A percentile compares a stretch with the other conserved stretches of the same genome.
phyloP scores from a whole-genome alignment of 2,797 vertebrate species.

The Melanogrammus aeglefinus region DNA sequence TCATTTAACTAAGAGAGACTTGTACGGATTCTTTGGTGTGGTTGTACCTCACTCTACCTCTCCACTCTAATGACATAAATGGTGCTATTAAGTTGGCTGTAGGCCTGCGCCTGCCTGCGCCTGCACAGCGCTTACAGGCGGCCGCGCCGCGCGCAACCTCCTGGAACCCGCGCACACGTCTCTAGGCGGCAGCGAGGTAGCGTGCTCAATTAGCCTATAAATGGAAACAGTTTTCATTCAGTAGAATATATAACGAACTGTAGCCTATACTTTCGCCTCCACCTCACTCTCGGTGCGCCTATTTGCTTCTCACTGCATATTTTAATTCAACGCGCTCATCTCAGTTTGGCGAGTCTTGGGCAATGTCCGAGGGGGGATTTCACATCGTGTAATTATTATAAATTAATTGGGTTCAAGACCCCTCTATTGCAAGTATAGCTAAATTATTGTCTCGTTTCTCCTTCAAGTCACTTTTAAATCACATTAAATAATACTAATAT shows the following conservation, averaged over 20 bases:
- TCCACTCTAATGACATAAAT: constrained; percentile 79
- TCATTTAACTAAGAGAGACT: constrained; percentile 60
- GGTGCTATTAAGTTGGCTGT: constrained; percentile 78
- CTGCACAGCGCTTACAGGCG: constrained; percentile 67
- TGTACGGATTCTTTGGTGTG: constrained; percentile 81
- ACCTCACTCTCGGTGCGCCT: constrained; percentile 66
- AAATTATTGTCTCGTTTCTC: constrained; percentile 82
- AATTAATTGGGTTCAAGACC: constrained; percentile 95
- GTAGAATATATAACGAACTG: constrained; percentile 89
- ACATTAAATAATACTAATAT: constrained; percentile 63
- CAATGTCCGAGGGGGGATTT: constrained; percentile 73
- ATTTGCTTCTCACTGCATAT: constrained; percentile 79
- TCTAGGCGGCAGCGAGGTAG: constrained; percentile 59
- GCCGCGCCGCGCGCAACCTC: constrained; percentile 50
- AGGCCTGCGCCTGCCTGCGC: constrained; percentile 20
- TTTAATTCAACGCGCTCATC: constrained; percentile 86
- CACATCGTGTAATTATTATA: constrained; percentile 89
- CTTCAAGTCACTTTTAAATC: constrained; percentile 76
- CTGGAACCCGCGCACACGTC: constrained; percentile 40
- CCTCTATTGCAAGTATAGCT: constrained; percentile 70
- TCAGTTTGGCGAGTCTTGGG: constrained; percentile 35
- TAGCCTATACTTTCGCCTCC: constrained; percentile 34
- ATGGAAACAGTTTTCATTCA: constrained; percentile 91
- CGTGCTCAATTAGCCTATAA: constrained; percentile 86
- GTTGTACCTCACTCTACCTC: constrained; percentile 82